Evolutionary conservation across 2,113 vertebrate species (phyloP).

Genomic region (Ginglymostoma cirratum): DNA sequence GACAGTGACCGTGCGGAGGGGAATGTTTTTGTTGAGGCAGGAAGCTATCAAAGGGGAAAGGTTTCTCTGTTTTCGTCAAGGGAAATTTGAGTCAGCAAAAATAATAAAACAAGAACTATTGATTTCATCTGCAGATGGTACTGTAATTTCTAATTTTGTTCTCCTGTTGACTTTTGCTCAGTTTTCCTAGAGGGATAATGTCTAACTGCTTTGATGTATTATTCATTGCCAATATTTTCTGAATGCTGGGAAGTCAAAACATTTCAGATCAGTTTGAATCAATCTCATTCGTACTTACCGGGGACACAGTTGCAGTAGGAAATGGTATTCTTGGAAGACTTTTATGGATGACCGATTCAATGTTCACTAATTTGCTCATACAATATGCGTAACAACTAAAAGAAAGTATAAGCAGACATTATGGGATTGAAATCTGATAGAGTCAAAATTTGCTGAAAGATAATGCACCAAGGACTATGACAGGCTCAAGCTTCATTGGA

Average conservation of each 20-base stretch:
- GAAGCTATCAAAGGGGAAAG: background rate
- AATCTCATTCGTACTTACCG: background rate
- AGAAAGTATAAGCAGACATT: background rate
- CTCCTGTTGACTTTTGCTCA: conserved; percentile 6
- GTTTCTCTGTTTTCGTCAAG: background rate
- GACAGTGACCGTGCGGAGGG: background rate
- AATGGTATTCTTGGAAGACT: background rate
- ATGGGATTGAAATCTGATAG: background rate
- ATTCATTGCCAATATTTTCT: background rate
- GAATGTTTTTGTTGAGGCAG: conserved; percentile 11
- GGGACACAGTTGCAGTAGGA: background rate
- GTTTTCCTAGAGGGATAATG: background rate
- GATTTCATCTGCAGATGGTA: background rate
- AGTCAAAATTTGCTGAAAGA: background rate
- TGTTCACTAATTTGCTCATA: background rate
- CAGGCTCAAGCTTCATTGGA: background rate
- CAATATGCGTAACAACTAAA: background rate
- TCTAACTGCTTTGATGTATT: background rate
- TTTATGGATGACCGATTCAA: background rate
- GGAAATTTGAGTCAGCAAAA: conserved; percentile 6
- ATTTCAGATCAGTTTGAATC: conserved; percentile 4
- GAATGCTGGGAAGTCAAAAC: background rate
- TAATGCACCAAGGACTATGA: background rate
- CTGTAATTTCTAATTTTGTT: conserved; percentile 14
- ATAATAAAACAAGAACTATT: conserved; percentile 10